Percentiles rank a stretch among this genome's conserved stretches.
Conservation (phyloP, 2,888 invertebrate species). For the Lycia hirtaria region DNA sequence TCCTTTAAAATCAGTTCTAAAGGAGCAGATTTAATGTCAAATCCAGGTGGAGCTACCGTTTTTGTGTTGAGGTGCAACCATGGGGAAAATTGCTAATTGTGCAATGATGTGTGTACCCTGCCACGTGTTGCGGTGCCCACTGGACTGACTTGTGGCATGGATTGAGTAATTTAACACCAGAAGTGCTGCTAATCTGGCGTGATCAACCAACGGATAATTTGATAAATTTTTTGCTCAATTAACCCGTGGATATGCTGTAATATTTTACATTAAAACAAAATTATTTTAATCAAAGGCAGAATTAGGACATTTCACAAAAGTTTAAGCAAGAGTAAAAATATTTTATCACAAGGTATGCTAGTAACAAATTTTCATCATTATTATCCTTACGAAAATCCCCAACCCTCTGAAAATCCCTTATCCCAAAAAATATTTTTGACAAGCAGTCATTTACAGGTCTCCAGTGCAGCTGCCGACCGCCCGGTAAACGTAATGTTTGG, state of each 20-base stretch:
- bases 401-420: too few relatives aligned
- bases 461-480: slow-evolving; percentile 80
- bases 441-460: slow-evolving; percentile 79
- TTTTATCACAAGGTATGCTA: too few relatives aligned
- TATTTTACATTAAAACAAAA: neutral
- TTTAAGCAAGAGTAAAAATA: too few relatives aligned
- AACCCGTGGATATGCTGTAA: slow-evolving; percentile 37
- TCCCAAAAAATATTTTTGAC: too few relatives aligned
- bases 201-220: slow-evolving; percentile 49
- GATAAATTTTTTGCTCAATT: slow-evolving; percentile 37
- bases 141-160: slow-evolving; percentile 43
- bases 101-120: slow-evolving; percentile 62
- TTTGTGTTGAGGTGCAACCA: slow-evolving; percentile 64
- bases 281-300: neutral
- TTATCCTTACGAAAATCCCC: too few relatives aligned
- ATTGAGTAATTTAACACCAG: slow-evolving; percentile 58
- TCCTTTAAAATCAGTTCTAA: neutral
- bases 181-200: slow-evolving; percentile 52
- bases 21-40: slow-evolving; percentile 4
- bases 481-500: slow-evolving; percentile 79
- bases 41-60: slow-evolving; percentile 53
- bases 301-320: neutral
- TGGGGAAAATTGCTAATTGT: slow-evolving; percentile 68
- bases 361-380: neutral
- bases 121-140: slow-evolving; percentile 67